Evolutionary conservation across 37 sponge, comb jelly and placozoan species (phyloP), one percentile per base, ranked within the genome.

Genomic region (Ephydatia muelleri): DNA sequence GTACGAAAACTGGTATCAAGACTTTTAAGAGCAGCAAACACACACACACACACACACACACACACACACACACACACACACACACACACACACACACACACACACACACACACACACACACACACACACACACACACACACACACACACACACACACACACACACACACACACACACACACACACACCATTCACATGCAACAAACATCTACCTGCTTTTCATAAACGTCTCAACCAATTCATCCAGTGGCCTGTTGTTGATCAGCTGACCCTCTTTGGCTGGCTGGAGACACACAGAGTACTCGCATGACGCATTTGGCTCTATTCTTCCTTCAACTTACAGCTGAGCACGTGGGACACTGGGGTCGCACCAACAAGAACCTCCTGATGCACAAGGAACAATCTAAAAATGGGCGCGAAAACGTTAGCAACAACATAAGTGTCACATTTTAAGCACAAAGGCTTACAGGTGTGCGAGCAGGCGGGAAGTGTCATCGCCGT

Each of bases 391-490:
- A 88, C 83, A 88, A 47, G 23, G 89, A 88, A 66, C 89, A 88
- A 72, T 78, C 89, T 88, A 77, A 49, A 33, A 23, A 72, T 0
- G 74, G 21, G 40, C 3, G 26, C 27, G 8, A 69, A 26, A 73
- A 73, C 2, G 35, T 30, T 73, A 73, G 16, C 28, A 11, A 13
- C 5, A 73, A 8, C 23, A 8, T 8, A 8, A 8, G 2, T 30
- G 64, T 29, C 35, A 35, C 75, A 74, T 32, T 5, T 77, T 5
- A n/a, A 43, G 49, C 47, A 12, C 49, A 2, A 47, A 8, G 0
- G 65, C 89, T 77, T 49, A 88, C 89, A 88, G 79, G 79, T 82
- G 76, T 88, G 89, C 3, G 89, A 88, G 67, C 89, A 88, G 40
- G 27, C 32, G 14, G 89, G 78, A 0, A 88, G 5, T 69, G 83